Evolutionary conservation across 2,797 vertebrate genomes (phyloP).

Genomic region (Pelobates cultripes): DNA sequence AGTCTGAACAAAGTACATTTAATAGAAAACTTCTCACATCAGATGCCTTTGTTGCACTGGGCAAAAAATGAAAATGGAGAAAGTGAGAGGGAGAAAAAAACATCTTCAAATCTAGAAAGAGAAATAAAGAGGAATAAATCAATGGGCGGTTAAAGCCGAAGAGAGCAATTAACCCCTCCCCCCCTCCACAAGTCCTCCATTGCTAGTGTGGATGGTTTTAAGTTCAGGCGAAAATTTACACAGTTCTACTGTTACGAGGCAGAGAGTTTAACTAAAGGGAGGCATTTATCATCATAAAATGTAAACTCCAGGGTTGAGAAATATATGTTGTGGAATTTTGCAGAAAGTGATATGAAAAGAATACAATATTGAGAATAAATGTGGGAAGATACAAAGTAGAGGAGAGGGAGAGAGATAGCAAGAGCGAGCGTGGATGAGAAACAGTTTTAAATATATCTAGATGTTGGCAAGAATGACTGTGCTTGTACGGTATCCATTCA

Average conservation of each 20-base stretch:
- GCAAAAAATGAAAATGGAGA: slow-evolving; percentile 15
- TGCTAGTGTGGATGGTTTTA: slow-evolving; percentile 14
- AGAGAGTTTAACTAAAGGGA: slow-evolving; percentile 29
- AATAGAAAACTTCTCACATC: slow-evolving; percentile 19
- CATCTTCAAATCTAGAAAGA: slow-evolving; percentile 34
- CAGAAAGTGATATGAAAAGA: not conserved
- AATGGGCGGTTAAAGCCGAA: slow-evolving; percentile 34
- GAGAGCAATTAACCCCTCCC: slow-evolving; percentile 27
- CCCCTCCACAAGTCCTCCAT: not conserved
- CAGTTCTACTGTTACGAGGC: slow-evolving; percentile 17
- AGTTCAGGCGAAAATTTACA: slow-evolving; percentile 20
- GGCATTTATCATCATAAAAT: slow-evolving; percentile 23
- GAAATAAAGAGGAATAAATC: slow-evolving; percentile 57
- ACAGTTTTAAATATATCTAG: not conserved
- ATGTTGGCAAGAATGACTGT: too few relatives aligned
- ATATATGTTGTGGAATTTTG: slow-evolving; percentile 17
- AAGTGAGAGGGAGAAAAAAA: slow-evolving; percentile 5
- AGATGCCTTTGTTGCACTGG: slow-evolving; percentile 13
- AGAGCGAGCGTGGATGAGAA: not conserved
- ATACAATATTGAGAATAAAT: not conserved
- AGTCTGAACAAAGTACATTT: not conserved
- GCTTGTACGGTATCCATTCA: too few relatives aligned
- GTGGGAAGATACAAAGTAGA: not conserved
- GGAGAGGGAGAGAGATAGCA: slow-evolving; percentile 20
- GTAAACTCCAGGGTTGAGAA: slow-evolving; percentile 15